Percentiles rank a stretch among this genome's conserved stretches.
phyloP scores from a whole-genome alignment of 2,888 invertebrate genomes.

The Seira musarum region DNA sequence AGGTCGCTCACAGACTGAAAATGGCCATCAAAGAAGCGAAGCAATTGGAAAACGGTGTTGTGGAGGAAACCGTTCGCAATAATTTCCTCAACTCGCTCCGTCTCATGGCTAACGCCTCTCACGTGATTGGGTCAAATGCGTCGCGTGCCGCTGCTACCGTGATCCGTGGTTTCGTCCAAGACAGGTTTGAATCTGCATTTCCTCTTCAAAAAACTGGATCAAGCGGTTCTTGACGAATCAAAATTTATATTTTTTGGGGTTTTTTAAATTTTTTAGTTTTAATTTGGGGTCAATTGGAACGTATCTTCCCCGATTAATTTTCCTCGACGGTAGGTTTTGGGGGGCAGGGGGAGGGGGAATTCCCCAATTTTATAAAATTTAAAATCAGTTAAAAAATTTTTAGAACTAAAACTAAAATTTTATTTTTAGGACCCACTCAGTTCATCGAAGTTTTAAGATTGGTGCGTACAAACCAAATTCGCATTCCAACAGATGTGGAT shows the following conservation, averaged over 20 bases:
- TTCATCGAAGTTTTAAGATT: slow-evolving; percentile 65
- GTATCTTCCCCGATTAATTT: slow-evolving; percentile 65
- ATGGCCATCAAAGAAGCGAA: slow-evolving; percentile 43
- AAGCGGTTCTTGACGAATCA: too few species aligned
- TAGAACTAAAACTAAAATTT: too few species aligned
- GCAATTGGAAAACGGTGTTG: slow-evolving; percentile 37
- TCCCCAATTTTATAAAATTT: too few species aligned
- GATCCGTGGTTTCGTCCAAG: slow-evolving; percentile 61
- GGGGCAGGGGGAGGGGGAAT: too few species aligned
- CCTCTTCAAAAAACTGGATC: too few species aligned
- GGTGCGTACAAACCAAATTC: slow-evolving; percentile 64
- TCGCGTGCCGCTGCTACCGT: slow-evolving; percentile 59
- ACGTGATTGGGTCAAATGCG: slow-evolving; percentile 60
- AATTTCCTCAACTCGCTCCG: slow-evolving; percentile 28
- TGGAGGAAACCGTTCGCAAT: slow-evolving; percentile 27
- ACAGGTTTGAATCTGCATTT: too few species aligned
- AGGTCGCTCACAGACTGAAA: slow-evolving; percentile 40
- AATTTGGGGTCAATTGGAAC: slow-evolving; percentile 49
- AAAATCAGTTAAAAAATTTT: too few species aligned
- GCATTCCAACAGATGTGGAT: slow-evolving; percentile 63
- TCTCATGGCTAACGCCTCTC: slow-evolving; percentile 62
- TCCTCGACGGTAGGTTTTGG: slow-evolving; percentile 66
- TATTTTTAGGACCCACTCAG: slow-evolving; percentile 66
- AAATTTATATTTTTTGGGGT: too few species aligned
- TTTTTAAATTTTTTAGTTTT: slow-evolving; percentile 29